These are phyloP conservation scores for Polydrusus pterygomalis DNA, from an alignment of 2,888 invertebrate genomes.

Conservation along the genomic window DNA sequence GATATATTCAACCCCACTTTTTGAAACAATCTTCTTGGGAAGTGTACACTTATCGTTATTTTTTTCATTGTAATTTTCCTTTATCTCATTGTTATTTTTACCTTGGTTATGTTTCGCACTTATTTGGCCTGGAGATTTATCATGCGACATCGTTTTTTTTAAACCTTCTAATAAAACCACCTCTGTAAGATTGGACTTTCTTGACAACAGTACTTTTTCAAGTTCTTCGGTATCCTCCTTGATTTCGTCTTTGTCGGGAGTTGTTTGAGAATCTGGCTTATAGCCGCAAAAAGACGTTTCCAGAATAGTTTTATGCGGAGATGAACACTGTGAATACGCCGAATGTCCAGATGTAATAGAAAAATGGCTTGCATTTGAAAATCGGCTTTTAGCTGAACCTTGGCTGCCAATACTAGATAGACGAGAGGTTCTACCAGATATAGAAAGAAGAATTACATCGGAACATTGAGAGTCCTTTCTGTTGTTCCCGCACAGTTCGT, in stretches of 20 bases:
- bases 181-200: constrained; percentile 79
- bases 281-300: constrained; percentile 94
- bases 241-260: constrained; percentile 62
- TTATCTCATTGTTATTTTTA: constrained; percentile 7
- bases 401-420: constrained; percentile 89
- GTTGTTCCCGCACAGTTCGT: constrained; percentile 65
- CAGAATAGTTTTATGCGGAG: constrained; percentile 92
- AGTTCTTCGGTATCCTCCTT: constrained; percentile 72
- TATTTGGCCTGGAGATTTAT: not conserved
- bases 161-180: constrained; percentile 79
- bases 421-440: constrained; percentile 87
- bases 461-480: constrained; percentile 78
- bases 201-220: constrained; percentile 74
- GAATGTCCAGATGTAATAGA: constrained; percentile 76
- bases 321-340: constrained; percentile 82
- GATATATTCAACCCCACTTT: constrained; percentile 71
- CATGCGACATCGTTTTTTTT: constrained; percentile 60
- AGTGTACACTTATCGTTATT: constrained; percentile 61
- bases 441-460: constrained; percentile 83
- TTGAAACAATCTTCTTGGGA: constrained; percentile 67
- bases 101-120: constrained; percentile 5
- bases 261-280: constrained; percentile 72
- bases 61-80: constrained; percentile 53
- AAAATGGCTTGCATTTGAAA: constrained; percentile 75
- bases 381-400: constrained; percentile 73